Evolutionary conservation across 2,113 vertebrate species (phyloP).

Genomic region (Nycticryphes semicollaris): DNA sequence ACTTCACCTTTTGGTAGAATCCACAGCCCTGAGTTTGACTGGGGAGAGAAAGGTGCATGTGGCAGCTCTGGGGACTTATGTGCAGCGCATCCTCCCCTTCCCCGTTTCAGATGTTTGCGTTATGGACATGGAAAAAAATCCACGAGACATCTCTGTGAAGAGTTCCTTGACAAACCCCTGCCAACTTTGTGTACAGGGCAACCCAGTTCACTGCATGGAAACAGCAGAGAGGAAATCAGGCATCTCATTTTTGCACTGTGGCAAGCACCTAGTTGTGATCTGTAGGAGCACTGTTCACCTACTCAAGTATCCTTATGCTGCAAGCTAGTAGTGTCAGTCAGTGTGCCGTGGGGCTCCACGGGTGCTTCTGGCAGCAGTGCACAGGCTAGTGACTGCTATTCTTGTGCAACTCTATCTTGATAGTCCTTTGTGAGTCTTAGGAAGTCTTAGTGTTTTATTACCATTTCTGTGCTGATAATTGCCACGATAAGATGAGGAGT

Average conservation of each 20-base stretch:
- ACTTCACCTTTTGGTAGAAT: not conserved
- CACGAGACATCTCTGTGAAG: not conserved
- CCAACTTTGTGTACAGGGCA: not conserved
- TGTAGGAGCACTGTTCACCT: not conserved
- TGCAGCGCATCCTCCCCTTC: not conserved
- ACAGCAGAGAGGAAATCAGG: not conserved
- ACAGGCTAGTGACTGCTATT: not conserved
- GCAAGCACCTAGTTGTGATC: not conserved
- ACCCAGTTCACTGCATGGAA: not conserved
- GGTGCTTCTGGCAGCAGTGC: not conserved
- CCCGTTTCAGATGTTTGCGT: not conserved
- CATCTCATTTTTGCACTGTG: not conserved
- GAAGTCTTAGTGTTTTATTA: not conserved
- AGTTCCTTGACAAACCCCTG: not conserved
- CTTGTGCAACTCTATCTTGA: not conserved
- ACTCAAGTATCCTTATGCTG: rapidly evolving
- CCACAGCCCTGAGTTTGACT: not conserved
- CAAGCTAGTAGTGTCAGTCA: too few relatives aligned
- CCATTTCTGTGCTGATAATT: not conserved
- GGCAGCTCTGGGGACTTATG: not conserved
- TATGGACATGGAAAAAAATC: not conserved
- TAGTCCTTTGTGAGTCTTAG: rapidly evolving
- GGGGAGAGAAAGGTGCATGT: rapidly evolving
- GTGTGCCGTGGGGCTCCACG: rapidly evolving
- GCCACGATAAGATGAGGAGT: not conserved